These are phyloP conservation scores for Microtus ochrogaster DNA, from an alignment of 2,113 vertebrate species.

Conservation along the genomic window DNA sequence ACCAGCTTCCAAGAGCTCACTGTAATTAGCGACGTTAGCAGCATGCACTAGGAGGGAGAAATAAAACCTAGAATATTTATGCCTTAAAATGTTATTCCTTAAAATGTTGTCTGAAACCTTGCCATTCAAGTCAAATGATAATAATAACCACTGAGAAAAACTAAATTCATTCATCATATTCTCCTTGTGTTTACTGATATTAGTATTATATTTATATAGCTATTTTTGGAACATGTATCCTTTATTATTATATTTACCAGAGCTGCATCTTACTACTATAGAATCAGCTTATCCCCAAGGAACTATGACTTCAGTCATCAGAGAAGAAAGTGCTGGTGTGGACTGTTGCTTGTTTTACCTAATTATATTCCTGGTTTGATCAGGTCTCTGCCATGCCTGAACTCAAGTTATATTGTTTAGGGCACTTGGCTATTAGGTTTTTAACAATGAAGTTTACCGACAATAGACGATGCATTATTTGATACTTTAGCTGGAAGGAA, in stretches of 20 bases:
- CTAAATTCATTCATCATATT: background rate
- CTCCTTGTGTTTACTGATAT: background rate
- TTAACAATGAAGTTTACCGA: slow-evolving; percentile 15
- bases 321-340: background rate
- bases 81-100: background rate
- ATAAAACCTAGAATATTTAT: background rate
- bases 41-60: too few species aligned
- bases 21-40: too few species aligned
- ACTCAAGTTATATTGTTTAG: background rate
- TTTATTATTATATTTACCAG: background rate
- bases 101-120: background rate
- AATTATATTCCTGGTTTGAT: background rate
- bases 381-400: background rate
- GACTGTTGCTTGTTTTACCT: background rate
- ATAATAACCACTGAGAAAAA: background rate
- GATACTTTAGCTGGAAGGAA: background rate
- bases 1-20: background rate
- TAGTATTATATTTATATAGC: background rate
- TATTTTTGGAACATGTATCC: background rate
- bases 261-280: background rate
- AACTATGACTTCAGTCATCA: background rate
- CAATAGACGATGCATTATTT: background rate
- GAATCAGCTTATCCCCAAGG: background rate
- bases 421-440: background rate
- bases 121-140: background rate